Conservation (phyloP, 2,888 invertebrate genomes). For the Hirudinaria manillensis region DNA sequence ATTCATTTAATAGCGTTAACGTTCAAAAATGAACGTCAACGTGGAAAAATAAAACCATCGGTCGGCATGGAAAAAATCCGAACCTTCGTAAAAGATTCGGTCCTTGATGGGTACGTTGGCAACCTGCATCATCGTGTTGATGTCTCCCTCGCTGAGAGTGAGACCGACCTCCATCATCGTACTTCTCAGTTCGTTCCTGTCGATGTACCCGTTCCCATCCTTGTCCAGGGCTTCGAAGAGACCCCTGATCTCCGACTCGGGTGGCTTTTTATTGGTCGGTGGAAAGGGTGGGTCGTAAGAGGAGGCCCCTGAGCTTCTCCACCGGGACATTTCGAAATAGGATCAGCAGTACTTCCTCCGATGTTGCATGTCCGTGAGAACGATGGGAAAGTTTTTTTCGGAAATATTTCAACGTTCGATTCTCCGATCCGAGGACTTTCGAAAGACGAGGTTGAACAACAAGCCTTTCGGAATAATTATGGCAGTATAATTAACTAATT, state of each 20-base stretch:
- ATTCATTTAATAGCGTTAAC: too few relatives aligned
- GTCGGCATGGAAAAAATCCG: too few relatives aligned
- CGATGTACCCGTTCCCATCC: constrained; percentile 34
- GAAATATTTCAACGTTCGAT: not conserved
- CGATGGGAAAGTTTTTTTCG: not conserved
- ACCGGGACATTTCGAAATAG: constrained; percentile 15
- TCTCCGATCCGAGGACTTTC: too few relatives aligned
- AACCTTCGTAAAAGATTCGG: constrained; percentile 40
- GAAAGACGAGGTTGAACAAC: too few relatives aligned
- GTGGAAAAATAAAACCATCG: too few relatives aligned
- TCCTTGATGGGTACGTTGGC: constrained; percentile 39
- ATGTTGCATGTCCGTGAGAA: not conserved
- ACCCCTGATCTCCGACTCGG: constrained; percentile 38
- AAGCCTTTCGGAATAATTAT: too few relatives aligned
- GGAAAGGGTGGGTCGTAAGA: constrained; percentile 28
- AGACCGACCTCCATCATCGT: constrained; percentile 34
- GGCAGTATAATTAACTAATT: too few relatives aligned
- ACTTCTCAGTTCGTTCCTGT: constrained; percentile 29
- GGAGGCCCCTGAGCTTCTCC: constrained; percentile 21
- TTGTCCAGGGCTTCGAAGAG: constrained; percentile 40
- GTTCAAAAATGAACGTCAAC: too few relatives aligned
- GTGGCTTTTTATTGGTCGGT: constrained; percentile 28
- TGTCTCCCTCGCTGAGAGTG: constrained; percentile 35
- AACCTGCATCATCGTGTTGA: constrained; percentile 39
- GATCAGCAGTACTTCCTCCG: not conserved